Conservation (phyloP, 2,888 invertebrate genomes). For the Steinernema scapterisci region DNA sequence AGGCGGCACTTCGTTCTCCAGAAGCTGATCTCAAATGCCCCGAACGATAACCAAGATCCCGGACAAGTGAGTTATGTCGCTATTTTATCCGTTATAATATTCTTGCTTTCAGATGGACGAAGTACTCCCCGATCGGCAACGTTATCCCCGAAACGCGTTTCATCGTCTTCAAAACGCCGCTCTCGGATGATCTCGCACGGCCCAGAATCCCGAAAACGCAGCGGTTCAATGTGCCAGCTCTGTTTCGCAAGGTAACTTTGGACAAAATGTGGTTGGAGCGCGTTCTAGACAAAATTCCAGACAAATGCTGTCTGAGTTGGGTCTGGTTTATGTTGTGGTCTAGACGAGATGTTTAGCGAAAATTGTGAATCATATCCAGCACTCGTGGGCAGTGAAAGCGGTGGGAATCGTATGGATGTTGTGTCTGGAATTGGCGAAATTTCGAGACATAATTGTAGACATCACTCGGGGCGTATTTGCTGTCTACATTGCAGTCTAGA, state of each 20-base stretch:
- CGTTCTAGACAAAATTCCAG: neutral
- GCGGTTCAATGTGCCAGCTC: constrained; percentile 53
- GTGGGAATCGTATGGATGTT: too few species aligned
- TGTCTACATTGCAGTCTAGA: too few species aligned
- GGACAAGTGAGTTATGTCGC: constrained; percentile 26
- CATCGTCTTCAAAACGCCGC: constrained; percentile 79
- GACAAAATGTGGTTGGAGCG: neutral
- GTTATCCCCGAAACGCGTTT: constrained; percentile 77
- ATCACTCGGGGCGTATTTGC: too few species aligned
- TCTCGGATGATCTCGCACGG: constrained; percentile 54
- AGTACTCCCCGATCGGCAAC: constrained; percentile 71
- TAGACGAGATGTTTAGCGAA: too few species aligned
- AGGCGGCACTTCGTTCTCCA: neutral
- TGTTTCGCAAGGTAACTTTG: constrained; percentile 51
- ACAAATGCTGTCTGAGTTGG: too few species aligned
- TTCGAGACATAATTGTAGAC: too few species aligned
- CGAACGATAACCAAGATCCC: constrained; percentile 1
- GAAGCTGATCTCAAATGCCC: neutral
- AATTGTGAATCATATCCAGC: too few species aligned
- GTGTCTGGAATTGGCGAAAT: neutral
- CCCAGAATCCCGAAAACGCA: constrained; percentile 67
- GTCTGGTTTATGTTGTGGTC: too few species aligned
- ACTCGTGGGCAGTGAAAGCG: too few species aligned
- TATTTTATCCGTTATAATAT: too few species aligned
- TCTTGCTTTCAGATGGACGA: constrained; percentile 69